phyloP scores from a whole-genome alignment of 1,140 invertebrate species.

The Cryptotermes secundus region DNA sequence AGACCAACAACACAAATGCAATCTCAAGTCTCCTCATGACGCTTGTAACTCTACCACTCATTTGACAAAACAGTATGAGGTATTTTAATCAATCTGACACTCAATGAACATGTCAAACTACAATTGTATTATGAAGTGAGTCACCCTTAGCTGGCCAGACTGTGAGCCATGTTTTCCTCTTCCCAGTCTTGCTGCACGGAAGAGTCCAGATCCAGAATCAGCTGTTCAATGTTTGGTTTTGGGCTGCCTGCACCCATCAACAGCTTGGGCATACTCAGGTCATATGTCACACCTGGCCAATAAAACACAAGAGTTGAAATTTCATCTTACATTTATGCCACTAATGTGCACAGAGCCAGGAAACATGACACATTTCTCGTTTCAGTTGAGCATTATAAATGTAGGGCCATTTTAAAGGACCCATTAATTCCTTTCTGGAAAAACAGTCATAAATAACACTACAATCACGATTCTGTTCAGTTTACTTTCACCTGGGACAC shows the following conservation, averaged over 20 bases:
- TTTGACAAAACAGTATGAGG: not conserved
- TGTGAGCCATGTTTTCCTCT: slow-evolving; percentile 21
- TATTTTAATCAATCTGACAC: not conserved
- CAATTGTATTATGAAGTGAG: not conserved
- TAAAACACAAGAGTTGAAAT: not conserved
- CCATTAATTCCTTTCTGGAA: not conserved
- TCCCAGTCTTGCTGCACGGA: slow-evolving; percentile 35
- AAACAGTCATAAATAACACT: not conserved
- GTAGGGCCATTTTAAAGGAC: not conserved
- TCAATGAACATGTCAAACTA: not conserved
- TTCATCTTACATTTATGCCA: not conserved
- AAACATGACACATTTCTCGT: not conserved
- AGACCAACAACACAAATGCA: not conserved
- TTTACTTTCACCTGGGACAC: no score
- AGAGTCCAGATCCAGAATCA: slow-evolving; percentile 35
- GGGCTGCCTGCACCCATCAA: slow-evolving; percentile 25
- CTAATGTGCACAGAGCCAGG: not conserved
- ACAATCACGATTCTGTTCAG: no score
- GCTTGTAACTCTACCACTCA: not conserved
- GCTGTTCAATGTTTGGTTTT: slow-evolving; percentile 36
- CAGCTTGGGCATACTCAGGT: slow-evolving; percentile 29
- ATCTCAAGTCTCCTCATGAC: not conserved
- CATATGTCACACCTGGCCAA: slow-evolving; percentile 28
- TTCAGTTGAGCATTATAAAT: not conserved
- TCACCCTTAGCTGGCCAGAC: not conserved